Conservation (phyloP, 2,888 invertebrate species). For the Pristionchus entomophagus region DNA sequence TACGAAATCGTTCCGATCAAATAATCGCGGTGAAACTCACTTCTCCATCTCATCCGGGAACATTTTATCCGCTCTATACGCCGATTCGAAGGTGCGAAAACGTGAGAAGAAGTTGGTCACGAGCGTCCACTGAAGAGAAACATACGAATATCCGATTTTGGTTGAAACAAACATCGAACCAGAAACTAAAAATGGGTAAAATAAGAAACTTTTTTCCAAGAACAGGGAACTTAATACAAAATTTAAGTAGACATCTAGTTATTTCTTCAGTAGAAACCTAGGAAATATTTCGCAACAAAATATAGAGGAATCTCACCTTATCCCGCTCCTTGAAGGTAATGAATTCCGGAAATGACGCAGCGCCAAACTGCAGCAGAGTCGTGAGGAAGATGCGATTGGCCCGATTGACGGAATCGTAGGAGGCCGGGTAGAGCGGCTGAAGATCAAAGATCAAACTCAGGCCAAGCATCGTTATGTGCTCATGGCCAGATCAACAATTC, state of each 20-base stretch:
- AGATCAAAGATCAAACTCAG: neutral
- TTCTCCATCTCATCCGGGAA: neutral
- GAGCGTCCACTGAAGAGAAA: slow-evolving; percentile 3
- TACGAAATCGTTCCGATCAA: neutral
- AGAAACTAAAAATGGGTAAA: too few species aligned
- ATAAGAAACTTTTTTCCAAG: neutral
- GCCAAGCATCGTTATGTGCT: neutral
- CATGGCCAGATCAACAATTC: neutral
- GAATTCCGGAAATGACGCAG: neutral
- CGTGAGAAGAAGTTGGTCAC: slow-evolving; percentile 8
- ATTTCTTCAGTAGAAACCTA: neutral
- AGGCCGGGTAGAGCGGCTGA: neutral
- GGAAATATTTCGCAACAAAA: too few species aligned
- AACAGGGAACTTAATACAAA: neutral
- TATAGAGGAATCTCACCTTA: too few species aligned
- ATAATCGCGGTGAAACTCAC: neutral
- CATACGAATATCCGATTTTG: neutral
- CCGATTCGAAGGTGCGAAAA: slow-evolving; percentile 22
- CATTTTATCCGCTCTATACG: neutral
- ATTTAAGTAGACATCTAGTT: neutral
- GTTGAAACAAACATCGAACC: neutral
- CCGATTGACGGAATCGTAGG: slow-evolving; percentile 5
- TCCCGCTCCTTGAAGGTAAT: neutral
- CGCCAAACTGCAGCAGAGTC: neutral
- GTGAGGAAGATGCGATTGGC: neutral